These are phyloP conservation scores for Prenolepis imparis DNA, from an alignment of 2,888 invertebrate genomes.

Conservation along the genomic window DNA sequence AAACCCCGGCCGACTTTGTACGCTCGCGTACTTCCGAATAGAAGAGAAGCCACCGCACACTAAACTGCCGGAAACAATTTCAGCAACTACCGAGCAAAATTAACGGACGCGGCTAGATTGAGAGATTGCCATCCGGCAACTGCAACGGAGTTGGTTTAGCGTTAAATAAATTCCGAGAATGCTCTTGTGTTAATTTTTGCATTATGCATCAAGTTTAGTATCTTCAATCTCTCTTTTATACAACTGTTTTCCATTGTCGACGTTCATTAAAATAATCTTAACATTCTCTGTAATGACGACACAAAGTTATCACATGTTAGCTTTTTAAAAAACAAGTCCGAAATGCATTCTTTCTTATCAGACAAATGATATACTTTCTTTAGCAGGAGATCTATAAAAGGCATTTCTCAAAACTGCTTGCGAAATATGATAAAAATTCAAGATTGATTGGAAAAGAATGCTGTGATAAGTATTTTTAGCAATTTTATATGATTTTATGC, in stretches of 20 bases:
- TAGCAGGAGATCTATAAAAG: background rate
- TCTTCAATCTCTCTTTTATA: background rate
- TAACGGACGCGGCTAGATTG: background rate
- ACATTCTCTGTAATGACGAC: background rate
- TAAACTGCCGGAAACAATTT: constrained; percentile 66
- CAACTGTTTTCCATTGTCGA: background rate
- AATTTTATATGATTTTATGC: background rate
- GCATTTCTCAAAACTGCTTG: background rate
- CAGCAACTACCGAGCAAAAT: constrained; percentile 32
- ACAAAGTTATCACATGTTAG: background rate
- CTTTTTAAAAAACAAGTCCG: too few species aligned
- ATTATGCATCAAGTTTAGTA: background rate
- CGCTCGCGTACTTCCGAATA: constrained; percentile 59
- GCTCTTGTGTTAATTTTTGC: background rate
- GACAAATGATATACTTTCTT: background rate
- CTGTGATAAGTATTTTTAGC: background rate
- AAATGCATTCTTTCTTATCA: too few species aligned
- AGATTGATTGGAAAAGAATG: background rate
- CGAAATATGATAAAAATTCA: background rate
- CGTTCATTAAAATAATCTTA: background rate
- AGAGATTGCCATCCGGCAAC: background rate
- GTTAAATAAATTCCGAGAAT: background rate
- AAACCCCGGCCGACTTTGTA: constrained; percentile 66
- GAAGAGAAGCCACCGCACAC: constrained; percentile 53
- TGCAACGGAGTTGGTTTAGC: background rate